Base-by-base conservation (phyloP, 2,113 vertebrate genomes). In the Macquaria ambigua region DNA sequence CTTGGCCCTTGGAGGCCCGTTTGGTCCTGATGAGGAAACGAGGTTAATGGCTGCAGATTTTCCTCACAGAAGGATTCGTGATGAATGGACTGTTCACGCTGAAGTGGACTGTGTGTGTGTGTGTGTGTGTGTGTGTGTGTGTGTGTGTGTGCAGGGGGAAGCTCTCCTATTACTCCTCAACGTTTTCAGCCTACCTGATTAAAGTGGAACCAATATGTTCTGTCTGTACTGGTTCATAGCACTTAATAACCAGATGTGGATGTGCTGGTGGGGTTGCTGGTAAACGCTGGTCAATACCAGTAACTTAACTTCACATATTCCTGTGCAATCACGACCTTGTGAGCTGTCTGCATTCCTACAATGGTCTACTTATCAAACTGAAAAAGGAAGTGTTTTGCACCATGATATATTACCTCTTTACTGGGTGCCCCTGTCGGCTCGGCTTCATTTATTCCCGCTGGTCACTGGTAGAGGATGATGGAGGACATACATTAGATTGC, bases 31-130 rank as follows among this genome's bases (percentile, higher is more conserved):
- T 73, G 70, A 48, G 56, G n/a, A 61, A 61, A 46, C 12, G 39
- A 74, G 41, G 39, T 62, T 34, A 62, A 75, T 50, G 73, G 58
- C 74, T 50, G 59, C 43, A 76, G 74, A 43, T 74, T 76, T 62
- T 62, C 25, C 41, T 75, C 58, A 12, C 41, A 62, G 58, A 34
- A 34, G 46, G 46, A 53, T 46, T 39, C 31, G 8, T 52, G 46
- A 77, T 77, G 61, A 41, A 66, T 39, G 46, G 37, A 56, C 11
- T 7, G 23, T 39, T 72, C 31, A 39, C 34, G 31, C 70, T 16
- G 70, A 55, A 23, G 10, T 37, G 68, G 16, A 53, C 50, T 21
- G 25, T 50, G 52, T 53, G 50, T 55, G 48, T 61, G 37, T 39
- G 71, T 41, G 74, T 34, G 25, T 63, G 43, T n/a, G 59, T 43